A percentile compares a stretch with the other conserved stretches of the same genome.
These are phyloP conservation scores for Leucosticte australis DNA, from an alignment of 2,113 vertebrate species.

Conservation along the genomic window DNA sequence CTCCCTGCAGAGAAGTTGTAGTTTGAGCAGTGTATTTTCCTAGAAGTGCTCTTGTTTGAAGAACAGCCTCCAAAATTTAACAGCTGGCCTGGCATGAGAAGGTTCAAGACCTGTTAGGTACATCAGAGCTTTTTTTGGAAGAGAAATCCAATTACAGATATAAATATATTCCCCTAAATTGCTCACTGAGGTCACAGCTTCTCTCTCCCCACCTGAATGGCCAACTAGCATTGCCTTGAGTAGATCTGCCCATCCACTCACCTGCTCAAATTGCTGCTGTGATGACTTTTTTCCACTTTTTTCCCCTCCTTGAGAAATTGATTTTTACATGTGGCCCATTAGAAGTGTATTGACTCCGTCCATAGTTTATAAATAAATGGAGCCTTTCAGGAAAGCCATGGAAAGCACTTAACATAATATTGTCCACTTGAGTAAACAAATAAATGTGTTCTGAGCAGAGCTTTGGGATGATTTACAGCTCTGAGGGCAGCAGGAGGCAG, in stretches of 20 bases:
- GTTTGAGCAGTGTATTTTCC: not conserved
- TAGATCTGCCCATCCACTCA: not conserved
- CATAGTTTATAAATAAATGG: slow-evolving; percentile 62
- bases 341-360: slow-evolving; percentile 65
- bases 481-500: not conserved
- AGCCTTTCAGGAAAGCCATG: slow-evolving; percentile 53
- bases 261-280: not conserved
- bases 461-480: slow-evolving; percentile 20
- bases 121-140: not conserved
- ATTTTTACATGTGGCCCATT: slow-evolving; percentile 70
- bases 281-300: slow-evolving; percentile 32
- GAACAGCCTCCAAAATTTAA: not conserved
- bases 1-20: not conserved
- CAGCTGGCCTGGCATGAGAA: not conserved
- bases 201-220: not conserved
- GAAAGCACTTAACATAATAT: slow-evolving; percentile 61
- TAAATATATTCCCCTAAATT: not conserved
- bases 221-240: not conserved
- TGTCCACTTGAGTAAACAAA: slow-evolving; percentile 63
- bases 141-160: not conserved
- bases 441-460: slow-evolving; percentile 51
- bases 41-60: not conserved
- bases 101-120: not conserved
- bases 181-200: not conserved
- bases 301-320: slow-evolving; percentile 43